Percentiles rank a stretch among this genome's conserved stretches.
phyloP scores from a whole-genome alignment of 2,113 vertebrate genomes.

The Microtus ochrogaster region DNA sequence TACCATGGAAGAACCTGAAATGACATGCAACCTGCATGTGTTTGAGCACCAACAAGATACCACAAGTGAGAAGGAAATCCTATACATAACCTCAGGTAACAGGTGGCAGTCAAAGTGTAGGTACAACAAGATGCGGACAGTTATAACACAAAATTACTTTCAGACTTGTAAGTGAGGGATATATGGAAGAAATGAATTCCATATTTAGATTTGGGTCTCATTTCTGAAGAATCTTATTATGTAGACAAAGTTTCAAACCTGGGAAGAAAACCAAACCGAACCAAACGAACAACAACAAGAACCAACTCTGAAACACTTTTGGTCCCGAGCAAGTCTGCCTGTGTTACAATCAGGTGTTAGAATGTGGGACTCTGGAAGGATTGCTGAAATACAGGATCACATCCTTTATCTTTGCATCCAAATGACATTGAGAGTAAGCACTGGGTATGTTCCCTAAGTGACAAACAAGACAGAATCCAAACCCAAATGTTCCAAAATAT shows the following conservation, averaged over 20 bases:
- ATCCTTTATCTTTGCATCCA: neutral
- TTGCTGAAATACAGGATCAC: neutral
- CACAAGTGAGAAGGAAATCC: neutral
- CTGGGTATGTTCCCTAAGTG: neutral
- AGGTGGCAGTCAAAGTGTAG: neutral
- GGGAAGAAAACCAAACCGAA: neutral
- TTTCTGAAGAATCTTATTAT: neutral
- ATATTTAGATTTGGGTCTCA: neutral
- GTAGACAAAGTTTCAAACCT: neutral
- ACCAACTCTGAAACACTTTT: neutral
- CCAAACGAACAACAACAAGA: neutral
- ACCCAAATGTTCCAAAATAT: neutral
- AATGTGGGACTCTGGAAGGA: neutral
- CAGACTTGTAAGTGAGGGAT: neutral
- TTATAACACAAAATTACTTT: neutral
- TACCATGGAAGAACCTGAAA: neutral
- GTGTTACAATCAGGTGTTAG: neutral
- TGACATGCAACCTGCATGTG: neutral
- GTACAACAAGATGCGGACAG: neutral
- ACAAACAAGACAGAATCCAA: neutral
- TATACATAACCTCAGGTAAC: neutral
- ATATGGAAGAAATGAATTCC: neutral
- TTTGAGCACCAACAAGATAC: neutral
- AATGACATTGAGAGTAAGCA: neutral
- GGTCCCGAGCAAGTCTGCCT: neutral